Evolutionary conservation across 2,113 vertebrate genomes (phyloP).

Genomic region (Pseudorhombus dupliciocellatus): DNA sequence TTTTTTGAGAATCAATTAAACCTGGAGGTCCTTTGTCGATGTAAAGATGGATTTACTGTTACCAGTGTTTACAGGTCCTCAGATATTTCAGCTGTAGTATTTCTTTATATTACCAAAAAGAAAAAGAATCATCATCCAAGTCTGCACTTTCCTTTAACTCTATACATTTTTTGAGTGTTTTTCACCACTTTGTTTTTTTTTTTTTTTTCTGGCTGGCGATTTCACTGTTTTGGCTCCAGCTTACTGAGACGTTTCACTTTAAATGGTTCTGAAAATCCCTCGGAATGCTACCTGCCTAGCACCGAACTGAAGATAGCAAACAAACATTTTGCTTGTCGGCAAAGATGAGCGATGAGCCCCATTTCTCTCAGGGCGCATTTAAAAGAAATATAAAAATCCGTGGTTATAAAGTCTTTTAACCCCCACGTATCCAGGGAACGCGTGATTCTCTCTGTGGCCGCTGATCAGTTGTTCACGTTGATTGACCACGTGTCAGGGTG

Average conservation of each 20-base stretch:
- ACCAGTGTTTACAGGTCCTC: background rate
- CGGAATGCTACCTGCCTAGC: background rate
- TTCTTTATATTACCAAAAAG: too few species aligned
- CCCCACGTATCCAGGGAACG: conserved; percentile 1
- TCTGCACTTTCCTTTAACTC: background rate
- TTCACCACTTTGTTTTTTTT: too few species aligned
- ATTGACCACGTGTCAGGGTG: conserved; percentile 8
- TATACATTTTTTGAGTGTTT: too few species aligned
- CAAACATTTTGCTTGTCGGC: too few species aligned
- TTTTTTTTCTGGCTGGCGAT: background rate
- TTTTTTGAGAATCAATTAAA: background rate
- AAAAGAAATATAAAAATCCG: background rate
- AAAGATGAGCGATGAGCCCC: too few species aligned
- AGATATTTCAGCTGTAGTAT: background rate
- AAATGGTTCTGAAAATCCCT: background rate
- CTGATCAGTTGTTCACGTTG: conserved; percentile 46
- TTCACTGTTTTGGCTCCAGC: background rate
- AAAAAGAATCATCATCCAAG: background rate
- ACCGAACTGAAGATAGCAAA: background rate
- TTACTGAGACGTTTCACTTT: background rate
- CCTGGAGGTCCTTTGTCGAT: background rate
- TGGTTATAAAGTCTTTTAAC: background rate
- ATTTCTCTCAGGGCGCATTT: too few species aligned
- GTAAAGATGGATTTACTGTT: background rate
- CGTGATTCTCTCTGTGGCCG: conserved; percentile 2